phyloP scores from a whole-genome alignment of 2,113 vertebrate species.

The Prunella himalayana region DNA sequence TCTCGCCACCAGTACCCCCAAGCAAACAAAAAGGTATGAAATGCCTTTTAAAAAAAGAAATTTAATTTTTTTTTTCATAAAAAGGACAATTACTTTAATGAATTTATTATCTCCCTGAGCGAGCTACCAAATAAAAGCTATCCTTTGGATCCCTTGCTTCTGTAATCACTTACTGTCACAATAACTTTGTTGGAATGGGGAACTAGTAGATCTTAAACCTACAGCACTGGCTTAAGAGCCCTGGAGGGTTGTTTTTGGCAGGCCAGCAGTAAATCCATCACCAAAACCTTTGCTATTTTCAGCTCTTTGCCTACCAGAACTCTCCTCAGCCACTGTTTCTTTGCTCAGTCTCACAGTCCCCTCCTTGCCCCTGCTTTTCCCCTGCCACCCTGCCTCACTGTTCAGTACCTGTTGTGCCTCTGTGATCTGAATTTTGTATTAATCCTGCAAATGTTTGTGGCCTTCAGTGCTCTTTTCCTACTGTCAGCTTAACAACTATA shows the following conservation, averaged over 20 bases:
- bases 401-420: background rate
- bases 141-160: background rate
- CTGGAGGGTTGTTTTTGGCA: background rate
- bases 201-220: accelerated
- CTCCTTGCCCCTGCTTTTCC: background rate
- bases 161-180: background rate
- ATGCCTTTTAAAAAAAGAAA: background rate
- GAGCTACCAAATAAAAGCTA: background rate
- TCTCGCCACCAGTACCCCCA: background rate
- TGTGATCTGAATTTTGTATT: background rate
- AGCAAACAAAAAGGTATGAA: background rate
- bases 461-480: background rate
- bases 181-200: background rate
- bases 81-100: background rate
- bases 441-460: background rate
- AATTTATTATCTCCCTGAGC: background rate
- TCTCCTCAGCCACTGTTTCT: background rate
- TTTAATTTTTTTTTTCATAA: background rate
- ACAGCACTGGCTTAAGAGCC: background rate
- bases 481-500: background rate
- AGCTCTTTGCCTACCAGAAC: background rate
- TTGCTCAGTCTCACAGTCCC: background rate
- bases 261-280: background rate
- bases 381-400: background rate
- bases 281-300: background rate